These are phyloP conservation scores for Clarias laeviceps DNA, from an alignment of 2,797 vertebrate genomes.

Conservation along the genomic window DNA sequence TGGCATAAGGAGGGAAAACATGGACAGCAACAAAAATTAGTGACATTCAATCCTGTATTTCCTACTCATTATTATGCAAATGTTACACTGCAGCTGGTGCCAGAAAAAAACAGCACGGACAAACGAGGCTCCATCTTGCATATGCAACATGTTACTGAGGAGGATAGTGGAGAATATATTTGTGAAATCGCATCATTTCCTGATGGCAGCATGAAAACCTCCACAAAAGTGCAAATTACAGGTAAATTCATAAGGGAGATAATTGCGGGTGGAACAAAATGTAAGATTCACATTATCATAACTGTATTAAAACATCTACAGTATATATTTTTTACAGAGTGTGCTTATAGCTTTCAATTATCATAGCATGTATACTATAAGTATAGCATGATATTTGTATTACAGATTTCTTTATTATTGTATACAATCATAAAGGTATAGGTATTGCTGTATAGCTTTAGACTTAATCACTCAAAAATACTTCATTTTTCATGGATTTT, in stretches of 20 bases:
- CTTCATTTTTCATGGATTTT: neutral
- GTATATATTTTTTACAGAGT: neutral
- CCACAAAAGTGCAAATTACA: constrained; percentile 62
- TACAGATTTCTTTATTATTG: neutral
- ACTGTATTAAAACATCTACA: neutral
- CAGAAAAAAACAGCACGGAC: fast-evolving
- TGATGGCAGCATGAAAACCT: constrained; percentile 13
- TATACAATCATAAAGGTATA: neutral
- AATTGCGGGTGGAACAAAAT: neutral
- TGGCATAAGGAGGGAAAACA: constrained; percentile 56
- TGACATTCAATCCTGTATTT: fast-evolving
- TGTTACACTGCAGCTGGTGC: constrained; percentile 23
- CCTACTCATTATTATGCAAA: fast-evolving
- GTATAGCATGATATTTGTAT: neutral
- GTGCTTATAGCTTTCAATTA: neutral
- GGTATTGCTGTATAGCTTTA: neutral
- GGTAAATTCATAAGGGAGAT: constrained; percentile 55
- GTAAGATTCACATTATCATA: neutral
- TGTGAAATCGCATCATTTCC: constrained; percentile 64
- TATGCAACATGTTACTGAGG: constrained; percentile 44
- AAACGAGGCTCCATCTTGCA: constrained; percentile 50
- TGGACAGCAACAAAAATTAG: constrained; percentile 47
- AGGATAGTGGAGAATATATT: constrained; percentile 62
- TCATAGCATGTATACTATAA: neutral
- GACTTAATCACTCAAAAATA: neutral